Percentiles rank a stretch among this genome's conserved stretches.
phyloP scores from a whole-genome alignment of 1,140 invertebrate species.

The Ostrea edulis region DNA sequence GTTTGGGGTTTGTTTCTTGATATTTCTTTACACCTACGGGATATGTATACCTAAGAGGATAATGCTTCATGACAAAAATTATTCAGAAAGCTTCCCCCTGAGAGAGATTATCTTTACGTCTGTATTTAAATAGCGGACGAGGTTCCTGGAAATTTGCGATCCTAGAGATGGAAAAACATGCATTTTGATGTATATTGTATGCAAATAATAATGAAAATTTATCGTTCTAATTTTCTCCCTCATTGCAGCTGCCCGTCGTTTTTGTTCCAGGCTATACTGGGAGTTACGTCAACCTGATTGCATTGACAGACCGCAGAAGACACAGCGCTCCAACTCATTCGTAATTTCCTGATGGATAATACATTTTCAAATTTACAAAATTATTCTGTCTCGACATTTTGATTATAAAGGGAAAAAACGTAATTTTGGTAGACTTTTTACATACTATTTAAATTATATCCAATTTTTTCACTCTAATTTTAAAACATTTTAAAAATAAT shows the following conservation, averaged over 20 bases:
- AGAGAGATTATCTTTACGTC: constrained; percentile 14
- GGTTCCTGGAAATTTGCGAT: constrained; percentile 11
- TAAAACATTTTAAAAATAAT: too few species aligned
- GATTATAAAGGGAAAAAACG: not conserved
- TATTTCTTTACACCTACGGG: constrained; percentile 34
- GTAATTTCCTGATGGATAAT: constrained; percentile 12
- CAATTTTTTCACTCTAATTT: too few species aligned
- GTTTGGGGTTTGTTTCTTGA: constrained; percentile 36
- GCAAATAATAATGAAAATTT: constrained; percentile 40
- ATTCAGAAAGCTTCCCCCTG: not conserved
- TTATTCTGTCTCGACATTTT: not conserved
- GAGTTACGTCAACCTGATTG: not conserved
- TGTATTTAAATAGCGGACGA: constrained; percentile 28
- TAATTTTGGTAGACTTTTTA: too few species aligned
- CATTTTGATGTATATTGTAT: constrained; percentile 39
- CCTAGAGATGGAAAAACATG: constrained; percentile 34
- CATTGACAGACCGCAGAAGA: not conserved
- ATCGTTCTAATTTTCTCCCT: constrained; percentile 29
- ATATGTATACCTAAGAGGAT: constrained; percentile 7
- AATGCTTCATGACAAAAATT: constrained; percentile 21
- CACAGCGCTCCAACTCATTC: not conserved
- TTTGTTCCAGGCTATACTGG: not conserved
- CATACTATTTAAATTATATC: too few species aligned
- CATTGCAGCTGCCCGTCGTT: constrained; percentile 24
- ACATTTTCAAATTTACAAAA: not conserved